Base-by-base conservation (phyloP, 1,140 invertebrate species). In the Latrodectus geometricus region DNA sequence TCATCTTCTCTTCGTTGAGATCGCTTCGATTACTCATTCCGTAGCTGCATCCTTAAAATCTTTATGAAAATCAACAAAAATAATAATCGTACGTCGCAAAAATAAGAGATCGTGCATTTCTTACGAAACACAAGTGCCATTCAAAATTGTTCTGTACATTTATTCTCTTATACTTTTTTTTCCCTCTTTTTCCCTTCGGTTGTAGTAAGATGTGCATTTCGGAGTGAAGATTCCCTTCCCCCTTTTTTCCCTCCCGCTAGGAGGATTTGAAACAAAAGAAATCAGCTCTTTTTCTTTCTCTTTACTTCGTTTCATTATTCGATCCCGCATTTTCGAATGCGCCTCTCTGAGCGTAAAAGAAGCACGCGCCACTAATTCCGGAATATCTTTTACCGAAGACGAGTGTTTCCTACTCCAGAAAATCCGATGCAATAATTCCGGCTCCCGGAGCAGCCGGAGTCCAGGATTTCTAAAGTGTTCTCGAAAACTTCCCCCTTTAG, bases 391-490 rank as follows among this genome's bases (percentile, higher is more conserved):
- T 68, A 54, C 35, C 66, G 52, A n/a, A 0, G 50, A 69, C 5
- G 50, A 69, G 82, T 52, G 61, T 52, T n/a, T 17, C 35, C 69
- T 65, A 61, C 83, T 86, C 83, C 83, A 86, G 83, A 77, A 86
- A 78, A 77, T 78, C 75, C 83, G 83, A 86, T 86, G 83, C 83
- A 86, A 86, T 86, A 86, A 86, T 86, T 86, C 83, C 83, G 83
- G 83, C 23, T 84, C 73, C 72, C 9, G 73, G 75, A 86, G 72
- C 78, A 80, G 70, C 54, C 54, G 54, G 54, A 8, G 8, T 2
- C 8, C 54, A 2, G 8, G 54, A 8, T 54, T 86, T 86, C 75
- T 86, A 86, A 86, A 86, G 83, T 86, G 83, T 86, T 86, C 83
- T 86, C 75, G 83, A 86, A 81, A 86, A 86, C 83, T 86, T 86